These are phyloP conservation scores for Pholis gunnellus DNA, from an alignment of 2,113 vertebrate species.

Conservation along the genomic window DNA sequence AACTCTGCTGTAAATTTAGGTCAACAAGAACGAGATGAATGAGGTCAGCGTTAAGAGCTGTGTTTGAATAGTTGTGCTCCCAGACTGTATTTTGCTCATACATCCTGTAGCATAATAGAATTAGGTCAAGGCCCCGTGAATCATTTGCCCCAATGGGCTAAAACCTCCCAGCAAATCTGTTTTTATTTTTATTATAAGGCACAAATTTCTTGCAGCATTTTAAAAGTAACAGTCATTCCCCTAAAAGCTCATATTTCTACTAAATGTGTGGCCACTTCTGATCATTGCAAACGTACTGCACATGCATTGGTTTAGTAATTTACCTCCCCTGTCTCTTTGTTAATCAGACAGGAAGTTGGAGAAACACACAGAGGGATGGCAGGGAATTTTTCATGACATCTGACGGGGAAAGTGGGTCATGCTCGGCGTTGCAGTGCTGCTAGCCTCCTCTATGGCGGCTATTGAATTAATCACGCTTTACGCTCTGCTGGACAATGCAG, in stretches of 20 bases:
- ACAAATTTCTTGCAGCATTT: neutral
- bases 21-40: constrained; percentile 31
- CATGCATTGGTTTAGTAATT: neutral
- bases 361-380: constrained; percentile 33
- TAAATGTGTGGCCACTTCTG: neutral
- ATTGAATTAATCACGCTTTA: constrained; percentile 97
- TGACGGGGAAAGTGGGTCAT: constrained; percentile 95
- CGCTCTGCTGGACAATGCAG: constrained; percentile 83
- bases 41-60: constrained; percentile 54
- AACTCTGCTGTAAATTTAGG: constrained; percentile 38
- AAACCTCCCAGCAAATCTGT: constrained; percentile 48
- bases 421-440: constrained; percentile 86
- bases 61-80: constrained; percentile 28
- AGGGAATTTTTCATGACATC: constrained; percentile 81
- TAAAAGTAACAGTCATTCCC: neutral
- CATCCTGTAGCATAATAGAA: constrained; percentile 67
- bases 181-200: constrained; percentile 25
- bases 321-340: constrained; percentile 8
- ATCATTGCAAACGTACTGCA: neutral
- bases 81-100: constrained; percentile 47
- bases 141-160: constrained; percentile 65
- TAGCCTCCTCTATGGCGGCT: constrained; percentile 89
- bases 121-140: constrained; percentile 75
- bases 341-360: constrained; percentile 59
- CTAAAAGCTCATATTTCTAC: neutral